These are phyloP conservation scores for Pheucticus melanocephalus DNA, from an alignment of 2,113 vertebrate species.

Conservation along the genomic window DNA sequence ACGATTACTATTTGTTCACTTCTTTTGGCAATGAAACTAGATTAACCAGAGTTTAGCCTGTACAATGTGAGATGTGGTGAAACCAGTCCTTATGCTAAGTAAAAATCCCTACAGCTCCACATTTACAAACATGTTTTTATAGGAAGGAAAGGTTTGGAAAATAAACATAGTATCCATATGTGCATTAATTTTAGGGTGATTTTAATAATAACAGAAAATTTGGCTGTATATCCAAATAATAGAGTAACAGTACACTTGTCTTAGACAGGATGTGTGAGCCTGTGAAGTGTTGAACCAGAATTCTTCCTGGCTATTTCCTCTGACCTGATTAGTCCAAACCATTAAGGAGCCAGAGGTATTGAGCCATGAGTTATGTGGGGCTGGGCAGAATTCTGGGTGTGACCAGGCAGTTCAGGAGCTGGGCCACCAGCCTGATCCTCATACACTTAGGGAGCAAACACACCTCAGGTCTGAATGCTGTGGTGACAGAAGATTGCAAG, in stretches of 20 bases:
- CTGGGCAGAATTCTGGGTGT: not conserved
- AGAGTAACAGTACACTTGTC: not conserved
- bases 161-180: not conserved
- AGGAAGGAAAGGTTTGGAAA: not conserved
- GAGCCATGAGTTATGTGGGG: not conserved
- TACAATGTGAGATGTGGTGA: not conserved
- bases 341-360: not conserved
- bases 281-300: not conserved
- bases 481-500: not conserved
- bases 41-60: not conserved
- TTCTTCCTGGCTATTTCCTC: not conserved
- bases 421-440: not conserved
- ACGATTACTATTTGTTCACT: not conserved
- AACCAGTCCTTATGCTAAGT: not conserved
- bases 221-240: not conserved
- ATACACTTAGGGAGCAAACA: rapidly evolving
- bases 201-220: not conserved
- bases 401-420: not conserved
- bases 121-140: not conserved
- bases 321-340: rapidly evolving
- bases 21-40: not conserved
- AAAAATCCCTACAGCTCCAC: not conserved
- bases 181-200: not conserved
- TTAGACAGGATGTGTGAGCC: not conserved
- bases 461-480: not conserved